Evolutionary conservation across 2,888 invertebrate species (phyloP), one percentile per base, ranked within the genome.

Genomic region (Lacanobia oleracea): DNA sequence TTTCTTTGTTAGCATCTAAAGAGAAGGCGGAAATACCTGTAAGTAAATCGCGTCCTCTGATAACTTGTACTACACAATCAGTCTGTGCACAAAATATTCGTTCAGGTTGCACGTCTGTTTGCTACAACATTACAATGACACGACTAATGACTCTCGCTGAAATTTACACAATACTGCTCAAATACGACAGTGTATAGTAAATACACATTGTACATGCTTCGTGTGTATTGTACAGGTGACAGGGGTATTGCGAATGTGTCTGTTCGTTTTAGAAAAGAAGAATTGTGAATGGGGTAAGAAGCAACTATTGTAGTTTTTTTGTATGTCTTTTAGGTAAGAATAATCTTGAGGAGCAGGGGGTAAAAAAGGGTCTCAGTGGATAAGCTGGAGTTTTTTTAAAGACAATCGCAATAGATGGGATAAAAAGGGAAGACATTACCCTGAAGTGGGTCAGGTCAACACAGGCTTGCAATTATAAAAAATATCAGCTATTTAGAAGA

Each of bases 81-180:
- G 16, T 53, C 33, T 57, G 48, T 63, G 67, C 66, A 84, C 77
- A 75, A 81, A 67, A 16, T 74, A 73, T 67, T 67, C 69, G 54
- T 74, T 76, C 64, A 72, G 45, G 63, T 83, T 64, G 63, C 67
- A 63, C 45, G 51, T 75, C 37, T 65, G 67, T 77, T 61, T 63
- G 51, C 45, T 33, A 57, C 23, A 54, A 62, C 16, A 23, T 82
- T 77, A 81, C 84, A 84, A 77, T 69, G 73, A 67, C 62, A 72
- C 59, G 43, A 67, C 63, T 67, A 78, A 74, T 60, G 56, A 57
- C 67, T 69, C 51, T 62, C 2, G 57, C 73, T 75, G 63, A 77
- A 73, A 73, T 79, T 54, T 71, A 43, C 73, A 67, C 67, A 72
- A 75, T 62, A 45, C 66, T 60, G 51, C 59, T 61, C 54, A 74